Evolutionary conservation across 1,140 invertebrate genomes (phyloP).

Genomic region (Neodiprion virginianus): DNA sequence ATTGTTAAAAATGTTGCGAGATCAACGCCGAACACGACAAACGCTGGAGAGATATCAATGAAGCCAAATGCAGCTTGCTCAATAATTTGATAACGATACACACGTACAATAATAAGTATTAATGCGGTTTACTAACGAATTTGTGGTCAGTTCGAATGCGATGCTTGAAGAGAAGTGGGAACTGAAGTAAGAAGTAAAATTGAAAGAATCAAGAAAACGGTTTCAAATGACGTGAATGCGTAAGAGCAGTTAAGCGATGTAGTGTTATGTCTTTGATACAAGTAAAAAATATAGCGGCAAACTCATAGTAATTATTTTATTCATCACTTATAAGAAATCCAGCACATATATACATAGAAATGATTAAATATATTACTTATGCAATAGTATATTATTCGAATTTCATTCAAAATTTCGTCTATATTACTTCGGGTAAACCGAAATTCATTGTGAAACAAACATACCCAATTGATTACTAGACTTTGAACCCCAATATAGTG

Average conservation of each 20-base stretch:
- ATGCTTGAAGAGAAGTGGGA: neutral
- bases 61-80: constrained; percentile 42
- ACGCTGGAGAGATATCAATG: constrained; percentile 36
- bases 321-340: neutral
- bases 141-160: neutral
- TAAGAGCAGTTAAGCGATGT: too few species aligned
- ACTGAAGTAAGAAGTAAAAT: neutral
- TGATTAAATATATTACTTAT: neutral
- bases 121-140: neutral
- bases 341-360: neutral
- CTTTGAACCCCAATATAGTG: too few species aligned
- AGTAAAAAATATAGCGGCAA: too few species aligned
- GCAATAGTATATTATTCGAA: neutral
- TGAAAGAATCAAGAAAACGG: neutral
- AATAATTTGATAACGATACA: constrained; percentile 36
- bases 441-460: too few species aligned
- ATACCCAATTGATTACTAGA: too few species aligned
- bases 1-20: constrained; percentile 48
- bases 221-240: neutral
- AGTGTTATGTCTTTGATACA: too few species aligned
- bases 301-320: too few species aligned
- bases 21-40: constrained; percentile 28
- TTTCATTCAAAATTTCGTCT: too few species aligned
- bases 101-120: neutral
- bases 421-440: too few species aligned